Base-by-base conservation (phyloP, 2,113 vertebrate genomes). In the Cygnus atratus region DNA sequence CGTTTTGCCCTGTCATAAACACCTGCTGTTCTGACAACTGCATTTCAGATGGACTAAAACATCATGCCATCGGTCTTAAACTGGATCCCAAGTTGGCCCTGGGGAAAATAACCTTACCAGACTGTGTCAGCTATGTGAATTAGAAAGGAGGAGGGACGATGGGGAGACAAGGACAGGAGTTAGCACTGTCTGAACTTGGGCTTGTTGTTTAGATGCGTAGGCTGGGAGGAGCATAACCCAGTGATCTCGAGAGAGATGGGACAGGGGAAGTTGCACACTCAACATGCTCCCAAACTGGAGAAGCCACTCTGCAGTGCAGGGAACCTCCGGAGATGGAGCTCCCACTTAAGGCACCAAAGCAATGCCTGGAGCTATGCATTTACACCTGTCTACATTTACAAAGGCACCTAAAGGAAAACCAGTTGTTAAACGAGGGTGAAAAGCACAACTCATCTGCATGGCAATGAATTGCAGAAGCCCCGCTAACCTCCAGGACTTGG, bases 311-410 rank as follows among this genome's bases (percentile, higher is more conserved):
- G 25, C 65, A 22, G 43, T 1, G 3, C 41, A 78, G 70, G 21
- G 29, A 91, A 29, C 44, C 46, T 35, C 22, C 3, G 46, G 61
- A 63, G 48, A 20, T 1, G 5, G 10, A 54, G 16, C 6, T 39
- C 15, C 52, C 62, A 75, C 41, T 29, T 0, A 1, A 31, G 13
- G 24, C 54, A 71, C 4, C 0, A 0, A 71, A 77, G 28, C 1
- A 20, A 8, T 5, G 14, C 48, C 39, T 66, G 19, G 13, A 12
- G 39, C 31, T 29, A 33, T 1, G 9, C 7, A 18, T 43, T 67
- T 81, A 29, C 37, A 6, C 1, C 15, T 1, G 10, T 19, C 41
- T 39, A 44, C 8, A 20, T 43, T 46, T 9, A n/a, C 35, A 29
- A 41, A 50, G 31, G 31, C 11, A 65, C 8, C 22, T 43, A 18